phyloP scores from a whole-genome alignment of 2,888 invertebrate species.

The Lasioglossum oenotherae region DNA sequence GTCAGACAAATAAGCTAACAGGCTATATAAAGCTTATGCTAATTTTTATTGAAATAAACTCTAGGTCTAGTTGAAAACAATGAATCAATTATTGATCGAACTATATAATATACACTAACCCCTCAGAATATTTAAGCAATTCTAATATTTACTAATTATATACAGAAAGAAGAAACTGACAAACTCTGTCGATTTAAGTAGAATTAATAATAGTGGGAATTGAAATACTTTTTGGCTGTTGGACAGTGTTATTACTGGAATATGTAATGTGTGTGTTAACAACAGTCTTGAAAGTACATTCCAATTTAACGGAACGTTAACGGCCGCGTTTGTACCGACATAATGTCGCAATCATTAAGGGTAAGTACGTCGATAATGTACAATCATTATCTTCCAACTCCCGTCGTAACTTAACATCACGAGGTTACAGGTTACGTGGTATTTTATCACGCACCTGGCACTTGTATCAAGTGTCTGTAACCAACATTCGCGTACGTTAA shows the following conservation, averaged over 20 bases:
- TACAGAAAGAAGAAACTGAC: too few species aligned
- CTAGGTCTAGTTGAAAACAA: too few species aligned
- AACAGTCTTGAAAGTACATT: background rate
- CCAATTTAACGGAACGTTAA: background rate
- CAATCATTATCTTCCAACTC: slow-evolving; percentile 29
- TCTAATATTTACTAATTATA: background rate
- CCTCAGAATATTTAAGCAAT: background rate
- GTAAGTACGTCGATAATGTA: slow-evolving; percentile 27
- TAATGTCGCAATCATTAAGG: slow-evolving; percentile 20
- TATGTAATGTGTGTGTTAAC: too few species aligned
- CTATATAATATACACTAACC: background rate
- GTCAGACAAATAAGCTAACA: background rate
- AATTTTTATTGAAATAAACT: background rate
- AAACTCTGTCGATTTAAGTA: background rate
- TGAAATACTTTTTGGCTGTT: too few species aligned
- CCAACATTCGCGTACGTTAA: slow-evolving; percentile 25
- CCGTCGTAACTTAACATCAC: slow-evolving; percentile 16
- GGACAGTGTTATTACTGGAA: background rate
- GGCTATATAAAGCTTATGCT: background rate
- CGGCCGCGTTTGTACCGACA: background rate
- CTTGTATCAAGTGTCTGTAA: slow-evolving; percentile 19
- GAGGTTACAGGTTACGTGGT: background rate
- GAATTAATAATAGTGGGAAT: too few species aligned
- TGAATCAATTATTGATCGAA: too few species aligned
- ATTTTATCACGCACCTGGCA: slow-evolving; percentile 27